phyloP scores from a whole-genome alignment of 2,113 vertebrate genomes.

The Aspiorhynchus laticeps region DNA sequence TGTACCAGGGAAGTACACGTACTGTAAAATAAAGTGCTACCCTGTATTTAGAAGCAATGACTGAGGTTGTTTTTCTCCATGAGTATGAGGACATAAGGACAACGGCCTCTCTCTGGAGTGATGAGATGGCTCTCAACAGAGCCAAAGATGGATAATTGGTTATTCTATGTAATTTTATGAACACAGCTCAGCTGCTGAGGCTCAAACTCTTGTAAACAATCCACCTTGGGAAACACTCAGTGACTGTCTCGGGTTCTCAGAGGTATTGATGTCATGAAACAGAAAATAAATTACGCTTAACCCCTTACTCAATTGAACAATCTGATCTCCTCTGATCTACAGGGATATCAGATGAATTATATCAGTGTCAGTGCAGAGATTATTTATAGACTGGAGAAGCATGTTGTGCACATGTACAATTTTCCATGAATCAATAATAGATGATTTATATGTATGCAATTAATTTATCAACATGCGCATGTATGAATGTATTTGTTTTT shows the following conservation, averaged over 20 bases:
- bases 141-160: conserved; percentile 78
- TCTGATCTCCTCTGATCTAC: conserved; percentile 64
- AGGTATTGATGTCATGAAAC: conserved; percentile 62
- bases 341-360: conserved; percentile 35
- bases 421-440: not conserved
- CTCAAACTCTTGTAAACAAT: conserved; percentile 75
- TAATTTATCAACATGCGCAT: too few relatives aligned
- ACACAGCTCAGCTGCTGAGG: conserved; percentile 76
- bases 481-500: not conserved
- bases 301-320: conserved; percentile 59
- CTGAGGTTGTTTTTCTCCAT: conserved; percentile 70
- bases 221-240: conserved; percentile 74
- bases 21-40: too few relatives aligned
- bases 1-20: too few relatives aligned
- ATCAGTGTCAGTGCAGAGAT: not conserved
- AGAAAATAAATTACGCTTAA: conserved; percentile 57
- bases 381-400: not conserved
- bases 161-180: conserved; percentile 78
- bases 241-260: conserved; percentile 59
- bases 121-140: conserved; percentile 65
- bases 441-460: not conserved
- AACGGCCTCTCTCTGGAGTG: conserved; percentile 68
- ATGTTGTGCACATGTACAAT: conserved; percentile 14
- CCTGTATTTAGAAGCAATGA: conserved; percentile 72
- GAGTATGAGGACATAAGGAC: conserved; percentile 73